Base-by-base conservation (phyloP, 2,113 vertebrate species). In the Hippocampus comes region DNA sequence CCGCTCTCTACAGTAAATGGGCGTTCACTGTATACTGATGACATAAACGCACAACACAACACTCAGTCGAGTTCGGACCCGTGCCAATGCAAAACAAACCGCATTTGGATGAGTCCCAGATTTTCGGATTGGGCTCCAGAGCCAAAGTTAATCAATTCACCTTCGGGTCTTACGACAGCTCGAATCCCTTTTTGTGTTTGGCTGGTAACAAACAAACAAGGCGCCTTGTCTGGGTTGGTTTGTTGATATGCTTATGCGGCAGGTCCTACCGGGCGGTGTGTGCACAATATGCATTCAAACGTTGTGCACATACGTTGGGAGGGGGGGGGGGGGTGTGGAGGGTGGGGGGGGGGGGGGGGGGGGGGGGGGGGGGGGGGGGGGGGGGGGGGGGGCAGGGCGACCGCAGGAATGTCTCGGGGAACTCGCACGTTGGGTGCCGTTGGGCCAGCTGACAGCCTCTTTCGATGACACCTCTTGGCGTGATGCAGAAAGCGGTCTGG, bases 361-460 rank as follows among this genome's bases (percentile, higher is more conserved):
- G 80, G 85, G 87, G 87, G n/a, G n/a, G n/a, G n/a, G n/a, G n/a
- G 88, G 81, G 77, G 81, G 17, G 80, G 85, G 88, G 87, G 88
- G 81, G 77, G 83, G 17, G 80, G 85, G 88, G 88, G 88, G 81
- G 85, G 75, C 83, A 79, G 75, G 68, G 38, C 3, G 63, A 83
- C 86, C 85, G 67, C 86, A 90, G 86, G 86, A 90, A 91, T 90
- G 88, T 91, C 84, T 90, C 82, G 70, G 83, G 9, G 4, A 82
- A 83, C 84, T 79, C 72, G 76, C 87, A 82, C 80, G 75, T 77
- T 75, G 74, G 82, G 78, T 56, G 55, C 59, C 9, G 38, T 48
- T 48, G 11, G 69, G 78, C 61, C 59, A 68, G 75, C 82, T 74
- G 85, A 86, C 85, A 88, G 79, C 68, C 75, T 86, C 79, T 85